These are phyloP conservation scores for Hesperia comma DNA, from an alignment of 2,888 invertebrate species.

Conservation along the genomic window DNA sequence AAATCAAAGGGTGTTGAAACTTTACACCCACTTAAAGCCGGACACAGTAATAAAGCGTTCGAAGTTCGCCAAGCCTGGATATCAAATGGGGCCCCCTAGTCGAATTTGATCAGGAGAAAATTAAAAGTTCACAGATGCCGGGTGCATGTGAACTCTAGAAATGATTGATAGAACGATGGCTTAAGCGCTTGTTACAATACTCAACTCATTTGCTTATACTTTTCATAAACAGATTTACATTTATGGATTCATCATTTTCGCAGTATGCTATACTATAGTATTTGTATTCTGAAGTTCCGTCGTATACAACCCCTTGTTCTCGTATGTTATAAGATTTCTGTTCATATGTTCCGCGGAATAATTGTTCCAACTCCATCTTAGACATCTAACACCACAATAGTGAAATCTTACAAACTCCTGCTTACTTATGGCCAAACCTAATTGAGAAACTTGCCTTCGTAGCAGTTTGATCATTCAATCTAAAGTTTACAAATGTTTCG, in stretches of 20 bases:
- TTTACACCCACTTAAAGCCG: slow-evolving; percentile 84
- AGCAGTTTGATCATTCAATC: slow-evolving; percentile 55
- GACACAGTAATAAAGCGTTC: slow-evolving; percentile 84
- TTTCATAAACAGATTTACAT: background rate
- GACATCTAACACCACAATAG: slow-evolving; percentile 39
- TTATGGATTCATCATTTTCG: no score
- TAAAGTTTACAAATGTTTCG: slow-evolving; percentile 46
- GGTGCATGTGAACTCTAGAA: slow-evolving; percentile 50
- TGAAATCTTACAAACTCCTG: slow-evolving; percentile 61
- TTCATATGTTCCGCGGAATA: slow-evolving; percentile 13
- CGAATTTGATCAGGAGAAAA: slow-evolving; percentile 73
- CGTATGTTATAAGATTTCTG: slow-evolving; percentile 12
- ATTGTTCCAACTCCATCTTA: slow-evolving; percentile 25
- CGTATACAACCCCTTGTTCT: slow-evolving; percentile 7
- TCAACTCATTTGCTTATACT: background rate
- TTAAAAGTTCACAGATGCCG: slow-evolving; percentile 73
- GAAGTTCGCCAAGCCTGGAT: slow-evolving; percentile 81
- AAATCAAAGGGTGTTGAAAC: slow-evolving; percentile 85
- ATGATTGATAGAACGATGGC: slow-evolving; percentile 43
- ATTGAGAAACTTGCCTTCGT: slow-evolving; percentile 52
- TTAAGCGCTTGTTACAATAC: slow-evolving; percentile 5
- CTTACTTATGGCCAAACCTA: slow-evolving; percentile 50
- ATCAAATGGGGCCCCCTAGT: slow-evolving; percentile 79
- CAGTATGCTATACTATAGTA: background rate
- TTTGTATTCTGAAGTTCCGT: background rate